phyloP scores from a whole-genome alignment of 2,113 vertebrate species.

The Salvator merianae region DNA sequence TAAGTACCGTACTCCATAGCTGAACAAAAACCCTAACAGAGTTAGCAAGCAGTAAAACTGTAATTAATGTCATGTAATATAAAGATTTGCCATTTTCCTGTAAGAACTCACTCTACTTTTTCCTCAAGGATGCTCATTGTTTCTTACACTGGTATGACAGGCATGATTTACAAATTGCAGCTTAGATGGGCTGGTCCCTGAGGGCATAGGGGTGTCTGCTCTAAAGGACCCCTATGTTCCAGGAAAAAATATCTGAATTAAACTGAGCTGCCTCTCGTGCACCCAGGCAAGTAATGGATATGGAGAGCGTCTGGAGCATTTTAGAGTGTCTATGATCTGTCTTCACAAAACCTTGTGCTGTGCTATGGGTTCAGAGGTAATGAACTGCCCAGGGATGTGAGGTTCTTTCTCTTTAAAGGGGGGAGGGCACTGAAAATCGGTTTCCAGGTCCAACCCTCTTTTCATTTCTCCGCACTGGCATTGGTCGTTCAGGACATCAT shows the following conservation, averaged over 20 bases:
- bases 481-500: not conserved
- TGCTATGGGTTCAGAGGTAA: not conserved
- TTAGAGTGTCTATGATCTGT: no score
- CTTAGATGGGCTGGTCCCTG: not conserved
- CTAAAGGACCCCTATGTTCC: not conserved
- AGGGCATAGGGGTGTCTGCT: not conserved
- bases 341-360: not conserved
- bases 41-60: constrained; percentile 52
- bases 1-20: constrained; percentile 38
- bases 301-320: not conserved
- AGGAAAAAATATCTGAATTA: not conserved
- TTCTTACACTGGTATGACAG: not conserved
- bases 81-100: constrained; percentile 63
- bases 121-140: constrained; percentile 31
- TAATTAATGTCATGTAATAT: constrained; percentile 56
- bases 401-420: not conserved
- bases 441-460: not conserved
- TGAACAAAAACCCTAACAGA: constrained; percentile 36
- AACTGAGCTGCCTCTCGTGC: not conserved
- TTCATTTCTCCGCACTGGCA: not conserved
- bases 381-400: not conserved
- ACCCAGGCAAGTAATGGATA: not conserved
- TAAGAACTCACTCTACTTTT: constrained; percentile 40
- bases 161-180: not conserved
- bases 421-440: not conserved